Base-by-base conservation (phyloP, 2,797 vertebrate genomes). In the Anomalospiza imberbis region DNA sequence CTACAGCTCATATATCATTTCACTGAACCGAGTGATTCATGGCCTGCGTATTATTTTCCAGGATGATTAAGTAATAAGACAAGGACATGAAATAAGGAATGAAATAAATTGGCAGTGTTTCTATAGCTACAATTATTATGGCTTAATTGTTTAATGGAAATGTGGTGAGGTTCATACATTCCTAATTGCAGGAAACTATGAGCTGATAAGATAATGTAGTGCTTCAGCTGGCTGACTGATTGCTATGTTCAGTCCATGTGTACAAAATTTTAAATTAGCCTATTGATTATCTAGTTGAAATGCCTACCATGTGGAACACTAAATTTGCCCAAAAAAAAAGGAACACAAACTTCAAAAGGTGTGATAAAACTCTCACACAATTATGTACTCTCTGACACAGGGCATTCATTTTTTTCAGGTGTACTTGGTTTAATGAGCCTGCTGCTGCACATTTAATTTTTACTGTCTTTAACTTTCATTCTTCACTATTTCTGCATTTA, bases 381-480 rank as follows among this genome's bases (percentile, higher is more conserved):
- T 94, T 94, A 81, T 36, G 14, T 34, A 65, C 26, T 88, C 88
- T 86, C 22, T 42, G 66, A 91, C 28, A 54, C 53, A 92, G 61
- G 34, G 29, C 63, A 57, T 93, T 96, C 24, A 38, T 45, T 87
- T 82, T 71, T 93, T 94, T 85, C n/a, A 73, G 24, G 10, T 94
- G 21, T 13, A 7, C 6, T 85, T 77, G 36, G 20, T 78, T 94
- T 93, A 94, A 70, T 71, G 40, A 93, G 61, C 77, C 81, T 93
- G 78, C 45, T 66, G 50, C 19, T 95, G 78, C 53, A 94, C 82
- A 54, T 89, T 91, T 89, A 86, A 72, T 93, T 55, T 95, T 96
- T 87, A 88, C 53, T 6, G n/a, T 81, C 55, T 96, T 97, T 97
- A 81, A 93, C 42, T 96, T 93, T 89, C 92, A 87, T 89, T 96